phyloP scores from a whole-genome alignment of 2,797 vertebrate genomes.

The Tokudaia muenninki region DNA sequence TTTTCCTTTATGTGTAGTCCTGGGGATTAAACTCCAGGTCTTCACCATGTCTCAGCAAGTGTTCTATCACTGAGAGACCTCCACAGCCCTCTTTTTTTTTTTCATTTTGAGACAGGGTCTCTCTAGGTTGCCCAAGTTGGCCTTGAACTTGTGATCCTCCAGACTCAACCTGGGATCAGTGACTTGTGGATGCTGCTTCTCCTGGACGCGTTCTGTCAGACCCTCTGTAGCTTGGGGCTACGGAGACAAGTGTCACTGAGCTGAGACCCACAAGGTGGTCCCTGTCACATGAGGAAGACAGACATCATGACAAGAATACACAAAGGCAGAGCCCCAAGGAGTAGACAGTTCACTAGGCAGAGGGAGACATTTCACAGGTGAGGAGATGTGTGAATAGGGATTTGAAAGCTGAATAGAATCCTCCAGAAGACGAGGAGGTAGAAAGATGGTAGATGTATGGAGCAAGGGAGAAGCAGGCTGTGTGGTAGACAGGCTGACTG shows the following conservation, averaged over 20 bases:
- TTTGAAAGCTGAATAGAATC: slow-evolving; percentile 66
- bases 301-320: fast-evolving
- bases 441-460: neutral
- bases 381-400: neutral
- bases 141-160: neutral
- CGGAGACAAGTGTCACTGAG: neutral
- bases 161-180: neutral
- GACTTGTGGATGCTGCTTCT: neutral
- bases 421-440: neutral
- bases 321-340: neutral
- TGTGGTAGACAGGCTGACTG: neutral
- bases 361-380: neutral
- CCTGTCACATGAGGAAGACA: neutral
- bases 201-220: neutral
- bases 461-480: neutral
- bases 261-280: neutral
- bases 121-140: neutral
- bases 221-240: neutral
- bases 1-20: neutral
- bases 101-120: neutral
- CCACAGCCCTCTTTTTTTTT: neutral
- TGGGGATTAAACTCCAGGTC: neutral
- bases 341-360: neutral
- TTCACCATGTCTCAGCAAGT: neutral
- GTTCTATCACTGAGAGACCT: neutral